phyloP scores from a whole-genome alignment of 1,140 invertebrate genomes.

The Neomicropteryx cornuta region DNA sequence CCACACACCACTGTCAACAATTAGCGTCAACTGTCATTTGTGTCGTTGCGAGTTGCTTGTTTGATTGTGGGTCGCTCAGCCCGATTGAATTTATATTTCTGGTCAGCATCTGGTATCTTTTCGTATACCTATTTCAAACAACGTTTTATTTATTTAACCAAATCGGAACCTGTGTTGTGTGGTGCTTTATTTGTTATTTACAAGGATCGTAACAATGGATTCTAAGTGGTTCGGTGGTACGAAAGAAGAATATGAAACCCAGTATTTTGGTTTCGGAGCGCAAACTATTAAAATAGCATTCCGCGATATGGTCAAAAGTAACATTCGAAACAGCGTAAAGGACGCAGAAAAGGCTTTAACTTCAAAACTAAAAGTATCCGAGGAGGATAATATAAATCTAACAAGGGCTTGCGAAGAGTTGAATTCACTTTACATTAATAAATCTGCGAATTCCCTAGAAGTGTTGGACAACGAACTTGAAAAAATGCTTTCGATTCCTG shows the following conservation, averaged over 20 bases:
- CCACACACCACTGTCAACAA: too few species aligned
- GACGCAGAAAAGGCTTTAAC: slow-evolving; percentile 28
- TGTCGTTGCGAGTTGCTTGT: too few species aligned
- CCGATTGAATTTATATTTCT: too few species aligned
- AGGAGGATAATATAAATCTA: slow-evolving; percentile 26
- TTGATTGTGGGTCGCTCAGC: too few species aligned
- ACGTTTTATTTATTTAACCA: too few species aligned
- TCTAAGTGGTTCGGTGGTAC: slow-evolving; percentile 32
- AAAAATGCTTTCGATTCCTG: slow-evolving; percentile 23
- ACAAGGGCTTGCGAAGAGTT: slow-evolving; percentile 27
- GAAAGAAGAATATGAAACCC: slow-evolving; percentile 33
- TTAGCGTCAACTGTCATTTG: too few species aligned
- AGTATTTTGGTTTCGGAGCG: slow-evolving; percentile 31
- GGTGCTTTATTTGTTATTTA: too few species aligned
- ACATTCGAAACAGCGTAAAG: slow-evolving; percentile 25
- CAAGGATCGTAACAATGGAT: too few species aligned
- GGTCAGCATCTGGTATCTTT: too few species aligned
- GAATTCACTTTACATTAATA: slow-evolving; percentile 25
- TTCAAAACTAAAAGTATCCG: slow-evolving; percentile 25
- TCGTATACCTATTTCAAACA: too few species aligned
- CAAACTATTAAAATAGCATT: slow-evolving; percentile 31
- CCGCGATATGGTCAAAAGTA: slow-evolving; percentile 33
- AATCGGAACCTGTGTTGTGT: too few species aligned
- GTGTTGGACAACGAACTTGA: slow-evolving; percentile 30
- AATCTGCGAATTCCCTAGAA: slow-evolving; percentile 23